Evolutionary conservation across 2,797 vertebrate species (phyloP), one percentile per base, ranked within the genome.

Genomic region (Pangasius krempfi): DNA sequence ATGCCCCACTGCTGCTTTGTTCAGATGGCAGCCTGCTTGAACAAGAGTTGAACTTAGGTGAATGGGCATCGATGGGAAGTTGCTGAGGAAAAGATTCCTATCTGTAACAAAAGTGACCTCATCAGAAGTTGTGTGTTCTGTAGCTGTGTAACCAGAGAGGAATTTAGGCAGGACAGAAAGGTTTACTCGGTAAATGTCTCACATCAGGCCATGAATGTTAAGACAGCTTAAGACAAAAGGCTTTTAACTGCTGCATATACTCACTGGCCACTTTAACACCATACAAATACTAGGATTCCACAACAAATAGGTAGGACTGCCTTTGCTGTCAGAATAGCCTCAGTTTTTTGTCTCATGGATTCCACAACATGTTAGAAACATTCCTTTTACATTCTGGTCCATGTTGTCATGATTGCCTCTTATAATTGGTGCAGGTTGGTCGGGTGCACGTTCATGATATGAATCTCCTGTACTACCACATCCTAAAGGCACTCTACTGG

Each of bases 181-280:
- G 92, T 93, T 92, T 92, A 93, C 94, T 93, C 88, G 91, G 93
- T 89, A 88, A 94, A 93, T 93, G 92, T 92, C 94, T 94, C 92
- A 88, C 84, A 84, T 89, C 76, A 86, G 60, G 88, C 62, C 7
- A 81, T 85, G 88, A 90, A 92, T 92, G 84, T 88, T 88, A 92
- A 90, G 68, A 78, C 54, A 18, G 60, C 68, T 82, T 62, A 40
- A 82, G 37, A 82, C 58, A 81, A 81, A 81, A 82, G 25, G 44
- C 27, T 68, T 78, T 88, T 72, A 84, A 81, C 54, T 40, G 58
- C 73, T 81, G 14, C 30, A 40, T 80, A 81, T 60, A 27, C 33
- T 52, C n/a, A 54, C 22, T 5, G 22, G 8, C 6, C 85, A 78
- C 10, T 52, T 76, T 5, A 72, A 60, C 86, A 83, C 58, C 40